phyloP scores from a whole-genome alignment of 1,140 invertebrate species.

The Trichonephila clavata region DNA sequence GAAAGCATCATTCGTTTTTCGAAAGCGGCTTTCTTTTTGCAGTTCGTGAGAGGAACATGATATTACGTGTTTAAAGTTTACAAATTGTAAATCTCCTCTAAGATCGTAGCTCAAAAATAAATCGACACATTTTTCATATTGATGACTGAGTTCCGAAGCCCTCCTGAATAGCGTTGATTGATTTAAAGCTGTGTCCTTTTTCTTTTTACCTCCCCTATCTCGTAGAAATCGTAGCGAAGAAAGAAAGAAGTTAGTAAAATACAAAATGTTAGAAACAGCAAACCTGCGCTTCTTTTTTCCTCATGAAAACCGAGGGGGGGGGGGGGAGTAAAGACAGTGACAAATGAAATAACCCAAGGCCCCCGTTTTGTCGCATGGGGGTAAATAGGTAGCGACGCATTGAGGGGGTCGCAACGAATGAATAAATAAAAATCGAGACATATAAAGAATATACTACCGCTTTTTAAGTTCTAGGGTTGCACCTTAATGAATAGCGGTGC shows the following conservation, averaged over 20 bases:
- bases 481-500: not conserved
- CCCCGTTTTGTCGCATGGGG: slow-evolving; percentile 45
- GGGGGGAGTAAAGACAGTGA: slow-evolving; percentile 44
- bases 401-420: slow-evolving; percentile 31
- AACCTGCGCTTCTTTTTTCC: not conserved
- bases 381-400: slow-evolving; percentile 29
- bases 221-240: slow-evolving; percentile 59
- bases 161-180: slow-evolving; percentile 60
- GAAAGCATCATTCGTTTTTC: not conserved
- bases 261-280: not conserved
- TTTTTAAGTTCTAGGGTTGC: not conserved
- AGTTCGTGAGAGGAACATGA: not conserved
- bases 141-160: slow-evolving; percentile 52
- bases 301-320: not conserved
- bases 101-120: slow-evolving; percentile 35
- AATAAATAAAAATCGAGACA: slow-evolving; percentile 52
- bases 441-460: slow-evolving; percentile 36
- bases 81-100: slow-evolving; percentile 9
- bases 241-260: slow-evolving; percentile 59
- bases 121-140: slow-evolving; percentile 59
- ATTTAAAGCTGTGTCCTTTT: slow-evolving; percentile 51
- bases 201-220: not conserved
- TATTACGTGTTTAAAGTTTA: slow-evolving; percentile 26
- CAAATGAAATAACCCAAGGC: slow-evolving; percentile 58
- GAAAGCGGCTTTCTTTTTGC: not conserved